These are phyloP conservation scores for Adelphocoris suturalis DNA, from an alignment of 2,888 invertebrate species.

Conservation along the genomic window DNA sequence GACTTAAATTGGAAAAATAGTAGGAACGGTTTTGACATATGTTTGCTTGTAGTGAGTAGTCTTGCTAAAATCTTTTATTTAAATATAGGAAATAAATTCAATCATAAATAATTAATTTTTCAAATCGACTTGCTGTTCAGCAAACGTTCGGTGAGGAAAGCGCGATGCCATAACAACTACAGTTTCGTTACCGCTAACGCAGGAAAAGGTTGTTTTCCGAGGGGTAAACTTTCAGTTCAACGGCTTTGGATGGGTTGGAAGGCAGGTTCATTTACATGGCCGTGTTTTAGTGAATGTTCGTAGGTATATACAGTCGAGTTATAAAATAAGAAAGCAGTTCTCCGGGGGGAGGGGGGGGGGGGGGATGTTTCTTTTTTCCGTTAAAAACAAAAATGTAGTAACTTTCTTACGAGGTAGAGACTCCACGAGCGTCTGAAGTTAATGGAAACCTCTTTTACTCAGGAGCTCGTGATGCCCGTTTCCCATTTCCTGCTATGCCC, in stretches of 20 bases:
- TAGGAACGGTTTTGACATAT: too few relatives aligned
- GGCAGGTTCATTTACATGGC: conserved; percentile 23
- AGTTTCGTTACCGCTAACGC: background rate
- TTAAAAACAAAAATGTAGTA: conserved; percentile 20
- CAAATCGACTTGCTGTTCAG: background rate
- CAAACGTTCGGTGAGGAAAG: background rate
- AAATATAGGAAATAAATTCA: background rate
- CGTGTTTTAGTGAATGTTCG: conserved; percentile 25
- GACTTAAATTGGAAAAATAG: too few relatives aligned
- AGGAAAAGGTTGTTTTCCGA: conserved; percentile 15
- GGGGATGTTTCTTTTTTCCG: background rate
- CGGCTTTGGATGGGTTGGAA: background rate
- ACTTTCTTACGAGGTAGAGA: conserved; percentile 25
- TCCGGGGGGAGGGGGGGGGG: background rate
- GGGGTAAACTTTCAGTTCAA: conserved; percentile 22
- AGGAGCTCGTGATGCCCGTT: conserved; percentile 41
- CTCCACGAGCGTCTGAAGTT: conserved; percentile 11
- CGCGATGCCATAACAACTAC: conserved; percentile 3
- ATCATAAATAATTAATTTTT: background rate
- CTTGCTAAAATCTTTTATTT: too few relatives aligned
- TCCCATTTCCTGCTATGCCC: conserved; percentile 35
- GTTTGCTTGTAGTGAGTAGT: too few relatives aligned
- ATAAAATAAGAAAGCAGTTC: conserved; percentile 30
- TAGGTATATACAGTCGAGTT: background rate
- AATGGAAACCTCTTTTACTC: conserved; percentile 52